Conservation (phyloP, 2,888 invertebrate genomes). For the Acleris literana region DNA sequence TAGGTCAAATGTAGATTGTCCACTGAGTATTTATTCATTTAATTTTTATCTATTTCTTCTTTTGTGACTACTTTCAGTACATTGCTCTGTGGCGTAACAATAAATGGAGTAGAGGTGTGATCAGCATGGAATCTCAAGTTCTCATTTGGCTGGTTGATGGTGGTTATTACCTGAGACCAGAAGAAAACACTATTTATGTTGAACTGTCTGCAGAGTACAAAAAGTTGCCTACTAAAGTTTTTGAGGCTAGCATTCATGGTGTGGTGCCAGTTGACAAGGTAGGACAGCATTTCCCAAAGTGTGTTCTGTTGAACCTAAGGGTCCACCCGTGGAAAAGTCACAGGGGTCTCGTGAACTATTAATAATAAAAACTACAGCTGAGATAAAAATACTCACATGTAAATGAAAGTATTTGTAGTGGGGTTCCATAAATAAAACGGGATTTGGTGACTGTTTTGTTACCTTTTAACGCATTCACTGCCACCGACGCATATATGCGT, state of each 20-base stretch:
- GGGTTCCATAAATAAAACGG: too few relatives aligned
- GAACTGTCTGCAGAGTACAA: slow-evolving; percentile 53
- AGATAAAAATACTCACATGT: too few relatives aligned
- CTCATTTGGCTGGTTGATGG: slow-evolving; percentile 63
- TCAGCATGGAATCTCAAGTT: slow-evolving; percentile 54
- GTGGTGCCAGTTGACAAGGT: slow-evolving; percentile 60
- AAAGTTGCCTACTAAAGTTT: slow-evolving; percentile 58
- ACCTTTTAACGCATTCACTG: too few relatives aligned
- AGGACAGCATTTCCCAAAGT: slow-evolving; percentile 29
- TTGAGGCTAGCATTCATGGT: slow-evolving; percentile 67
- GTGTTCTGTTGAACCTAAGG: too few relatives aligned
- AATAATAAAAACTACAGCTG: too few relatives aligned
- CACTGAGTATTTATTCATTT: too few relatives aligned
- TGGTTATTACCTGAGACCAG: slow-evolving; percentile 54
- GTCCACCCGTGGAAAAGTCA: too few relatives aligned
- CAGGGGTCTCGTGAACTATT: too few relatives aligned
- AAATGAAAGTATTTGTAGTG: too few relatives aligned
- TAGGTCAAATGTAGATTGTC: too few relatives aligned
- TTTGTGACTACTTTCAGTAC: slow-evolving; percentile 49
- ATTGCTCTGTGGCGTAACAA: slow-evolving; percentile 59
- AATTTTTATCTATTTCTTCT: neutral
- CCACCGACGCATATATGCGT: too few relatives aligned
- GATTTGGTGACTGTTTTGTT: too few relatives aligned
- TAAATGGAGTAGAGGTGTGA: slow-evolving; percentile 59
- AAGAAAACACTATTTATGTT: slow-evolving; percentile 50